These are phyloP conservation scores for Thermophis baileyi DNA, from an alignment of 2,113 vertebrate species.

Conservation along the genomic window DNA sequence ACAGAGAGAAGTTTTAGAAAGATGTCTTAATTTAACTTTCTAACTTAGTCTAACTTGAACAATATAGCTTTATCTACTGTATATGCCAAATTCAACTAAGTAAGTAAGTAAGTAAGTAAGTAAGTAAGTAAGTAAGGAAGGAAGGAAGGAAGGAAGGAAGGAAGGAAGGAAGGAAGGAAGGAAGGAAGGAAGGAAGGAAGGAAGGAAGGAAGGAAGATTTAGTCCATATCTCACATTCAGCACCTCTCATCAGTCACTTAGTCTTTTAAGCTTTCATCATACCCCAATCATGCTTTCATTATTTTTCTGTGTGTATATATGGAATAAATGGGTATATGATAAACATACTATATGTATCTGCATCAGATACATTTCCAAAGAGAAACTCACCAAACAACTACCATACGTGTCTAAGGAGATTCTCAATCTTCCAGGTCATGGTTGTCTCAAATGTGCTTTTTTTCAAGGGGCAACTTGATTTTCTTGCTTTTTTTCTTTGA, in stretches of 20 bases:
- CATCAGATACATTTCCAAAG: neutral
- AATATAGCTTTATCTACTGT: neutral
- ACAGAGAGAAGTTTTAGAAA: conserved; percentile 18
- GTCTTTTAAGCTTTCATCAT: neutral
- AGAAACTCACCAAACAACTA: neutral
- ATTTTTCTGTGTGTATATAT: neutral
- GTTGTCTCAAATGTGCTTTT: too few relatives aligned
- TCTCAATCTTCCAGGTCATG: too few relatives aligned
- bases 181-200: too few relatives aligned
- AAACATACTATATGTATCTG: neutral
- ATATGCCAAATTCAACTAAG: conserved; percentile 8
- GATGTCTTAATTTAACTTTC: conserved; percentile 24
- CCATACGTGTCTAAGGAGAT: too few relatives aligned
- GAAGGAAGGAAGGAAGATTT: neutral
- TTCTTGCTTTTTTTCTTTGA: too few relatives aligned
- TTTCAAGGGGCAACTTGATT: too few relatives aligned
- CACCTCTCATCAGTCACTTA: neutral
- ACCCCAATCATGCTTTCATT: neutral
- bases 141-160: too few relatives aligned
- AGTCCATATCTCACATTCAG: neutral
- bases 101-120: neutral
- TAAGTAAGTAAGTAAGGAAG: neutral
- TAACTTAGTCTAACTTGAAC: conserved; percentile 8
- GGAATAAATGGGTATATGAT: neutral
- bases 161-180: too few relatives aligned